phyloP scores from a whole-genome alignment of 2,113 vertebrate genomes.

The Mirounga angustirostris region DNA sequence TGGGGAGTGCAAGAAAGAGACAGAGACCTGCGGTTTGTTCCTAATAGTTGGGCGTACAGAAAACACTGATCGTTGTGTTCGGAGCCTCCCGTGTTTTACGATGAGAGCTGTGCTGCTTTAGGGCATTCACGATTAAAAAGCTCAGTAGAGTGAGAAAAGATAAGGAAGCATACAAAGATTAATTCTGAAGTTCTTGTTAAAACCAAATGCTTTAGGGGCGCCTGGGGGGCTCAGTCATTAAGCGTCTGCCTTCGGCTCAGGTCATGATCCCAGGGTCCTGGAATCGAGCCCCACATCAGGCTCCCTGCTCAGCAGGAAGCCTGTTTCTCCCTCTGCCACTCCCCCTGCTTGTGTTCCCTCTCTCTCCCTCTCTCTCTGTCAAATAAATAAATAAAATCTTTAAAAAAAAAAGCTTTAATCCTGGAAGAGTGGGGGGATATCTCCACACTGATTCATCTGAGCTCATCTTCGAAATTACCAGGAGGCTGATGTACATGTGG shows the following conservation, averaged over 20 bases:
- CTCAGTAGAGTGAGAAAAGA: slow-evolving; percentile 76
- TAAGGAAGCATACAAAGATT: slow-evolving; percentile 76
- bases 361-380: no score
- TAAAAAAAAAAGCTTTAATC: slow-evolving; percentile 59
- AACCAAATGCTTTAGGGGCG: slow-evolving; percentile 63
- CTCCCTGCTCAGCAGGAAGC: no score
- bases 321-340: no score
- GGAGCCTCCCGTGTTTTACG: slow-evolving; percentile 58
- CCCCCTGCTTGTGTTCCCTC: no score
- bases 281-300: no score
- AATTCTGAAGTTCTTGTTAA: slow-evolving; percentile 83
- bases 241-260: no score
- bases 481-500: not conserved
- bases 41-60: slow-evolving; percentile 43
- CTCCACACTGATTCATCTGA: slow-evolving; percentile 37
- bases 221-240: no score
- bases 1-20: not conserved
- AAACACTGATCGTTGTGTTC: slow-evolving; percentile 47
- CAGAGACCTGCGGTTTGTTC: slow-evolving; percentile 62
- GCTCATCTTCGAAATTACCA: slow-evolving; percentile 71
- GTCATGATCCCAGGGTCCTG: no score
- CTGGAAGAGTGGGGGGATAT: not conserved
- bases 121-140: slow-evolving; percentile 82
- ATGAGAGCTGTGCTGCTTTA: slow-evolving; percentile 71
- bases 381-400: no score